Conservation (phyloP, 2,113 vertebrate species). For the Trichomycterus rosablanca region DNA sequence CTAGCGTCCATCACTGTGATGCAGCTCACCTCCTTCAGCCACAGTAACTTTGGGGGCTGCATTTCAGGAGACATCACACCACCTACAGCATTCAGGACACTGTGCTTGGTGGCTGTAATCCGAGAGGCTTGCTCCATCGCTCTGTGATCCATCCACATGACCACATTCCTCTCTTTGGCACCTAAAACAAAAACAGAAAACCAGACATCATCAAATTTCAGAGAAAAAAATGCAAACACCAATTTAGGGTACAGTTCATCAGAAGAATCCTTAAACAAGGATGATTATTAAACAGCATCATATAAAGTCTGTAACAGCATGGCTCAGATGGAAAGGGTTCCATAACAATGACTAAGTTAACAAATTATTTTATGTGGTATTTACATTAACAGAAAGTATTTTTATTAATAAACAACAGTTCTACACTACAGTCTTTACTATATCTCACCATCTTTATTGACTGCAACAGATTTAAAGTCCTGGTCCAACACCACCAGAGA, state of each 20-base stretch:
- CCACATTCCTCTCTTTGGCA: slow-evolving; percentile 72
- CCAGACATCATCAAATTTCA: not conserved
- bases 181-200: slow-evolving; percentile 55
- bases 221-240: too few relatives aligned
- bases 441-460: slow-evolving; percentile 79
- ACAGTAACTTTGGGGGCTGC: slow-evolving; percentile 94
- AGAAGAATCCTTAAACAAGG: too few relatives aligned
- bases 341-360: too few relatives aligned
- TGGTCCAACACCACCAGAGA: slow-evolving; percentile 89
- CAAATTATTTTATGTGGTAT: too few relatives aligned
- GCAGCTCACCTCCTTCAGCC: slow-evolving; percentile 85
- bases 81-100: slow-evolving; percentile 75
- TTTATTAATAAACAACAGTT: too few relatives aligned
- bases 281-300: too few relatives aligned
- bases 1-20: not conserved
- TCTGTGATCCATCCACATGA: slow-evolving; percentile 98
- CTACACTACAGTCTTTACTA: too few relatives aligned
- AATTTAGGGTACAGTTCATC: too few relatives aligned
- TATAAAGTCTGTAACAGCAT: too few relatives aligned
- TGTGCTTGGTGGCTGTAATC: slow-evolving; percentile 78
- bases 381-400: too few relatives aligned
- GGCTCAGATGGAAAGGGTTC: too few relatives aligned
- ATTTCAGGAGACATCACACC: slow-evolving; percentile 95
- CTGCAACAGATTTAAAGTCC: slow-evolving; percentile 77
- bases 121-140: slow-evolving; percentile 76